These are phyloP conservation scores for Pagetopsis macropterus DNA, from an alignment of 2,797 vertebrate species.

Conservation along the genomic window DNA sequence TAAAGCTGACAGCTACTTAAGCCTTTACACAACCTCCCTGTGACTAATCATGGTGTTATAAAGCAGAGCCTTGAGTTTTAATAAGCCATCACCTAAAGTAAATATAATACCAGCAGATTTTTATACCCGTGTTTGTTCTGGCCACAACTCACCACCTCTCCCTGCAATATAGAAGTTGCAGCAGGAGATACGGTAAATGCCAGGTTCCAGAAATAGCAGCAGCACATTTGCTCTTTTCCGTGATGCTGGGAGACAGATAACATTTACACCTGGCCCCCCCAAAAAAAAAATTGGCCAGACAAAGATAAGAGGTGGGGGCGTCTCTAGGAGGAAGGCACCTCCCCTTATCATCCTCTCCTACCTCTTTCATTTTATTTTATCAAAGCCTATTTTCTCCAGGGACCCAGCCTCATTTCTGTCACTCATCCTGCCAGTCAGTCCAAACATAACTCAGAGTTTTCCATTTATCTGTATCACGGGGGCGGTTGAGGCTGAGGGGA, in stretches of 20 bases:
- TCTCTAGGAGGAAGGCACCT: constrained; percentile 10
- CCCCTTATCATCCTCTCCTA: constrained; percentile 12
- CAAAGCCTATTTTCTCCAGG: constrained; percentile 12
- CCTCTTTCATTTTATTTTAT: background rate
- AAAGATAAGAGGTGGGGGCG: constrained; percentile 24
- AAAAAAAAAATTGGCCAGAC: constrained; percentile 35
- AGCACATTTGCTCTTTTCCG: constrained; percentile 70
- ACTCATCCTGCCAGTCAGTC: constrained; percentile 6
- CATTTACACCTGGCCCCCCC: constrained; percentile 66
- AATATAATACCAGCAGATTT: constrained; percentile 60
- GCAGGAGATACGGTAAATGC: constrained; percentile 69
- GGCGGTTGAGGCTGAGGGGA: no score
- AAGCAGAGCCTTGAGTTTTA: constrained; percentile 50
- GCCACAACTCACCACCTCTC: constrained; percentile 34
- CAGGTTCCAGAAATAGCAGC: constrained; percentile 76
- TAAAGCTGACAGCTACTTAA: constrained; percentile 64
- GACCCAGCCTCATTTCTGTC: background rate
- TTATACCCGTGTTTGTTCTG: constrained; percentile 59
- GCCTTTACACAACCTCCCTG: constrained; percentile 27
- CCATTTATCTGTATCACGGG: no score
- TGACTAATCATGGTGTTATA: constrained; percentile 46
- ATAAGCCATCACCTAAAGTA: constrained; percentile 59
- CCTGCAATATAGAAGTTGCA: constrained; percentile 54
- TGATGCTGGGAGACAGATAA: constrained; percentile 76
- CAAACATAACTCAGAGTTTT: background rate